phyloP scores from a whole-genome alignment of 2,113 vertebrate species.

The Microcebus tavaratra region DNA sequence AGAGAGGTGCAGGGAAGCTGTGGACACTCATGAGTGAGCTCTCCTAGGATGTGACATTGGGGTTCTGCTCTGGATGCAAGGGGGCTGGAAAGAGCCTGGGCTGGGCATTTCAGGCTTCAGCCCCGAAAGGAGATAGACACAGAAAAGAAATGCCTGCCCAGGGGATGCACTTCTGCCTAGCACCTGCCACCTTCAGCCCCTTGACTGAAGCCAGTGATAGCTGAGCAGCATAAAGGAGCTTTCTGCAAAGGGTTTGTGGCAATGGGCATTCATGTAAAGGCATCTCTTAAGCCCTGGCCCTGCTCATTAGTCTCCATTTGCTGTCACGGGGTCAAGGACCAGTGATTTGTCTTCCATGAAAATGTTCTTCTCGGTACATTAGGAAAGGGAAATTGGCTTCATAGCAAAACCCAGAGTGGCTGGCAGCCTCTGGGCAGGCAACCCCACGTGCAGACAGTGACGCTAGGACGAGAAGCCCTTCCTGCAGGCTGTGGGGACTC shows the following conservation, averaged over 20 bases:
- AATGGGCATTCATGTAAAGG: constrained; percentile 8
- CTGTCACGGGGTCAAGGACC: constrained; percentile 14
- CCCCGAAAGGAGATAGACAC: background rate
- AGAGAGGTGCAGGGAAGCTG: background rate
- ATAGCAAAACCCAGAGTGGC: constrained; percentile 14
- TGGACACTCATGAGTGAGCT: rapidly evolving
- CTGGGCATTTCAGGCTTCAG: background rate
- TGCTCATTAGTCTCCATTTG: constrained; percentile 49
- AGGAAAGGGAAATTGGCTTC: constrained; percentile 1
- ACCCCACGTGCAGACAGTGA: background rate
- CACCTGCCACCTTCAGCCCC: background rate
- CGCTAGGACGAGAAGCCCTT: background rate
- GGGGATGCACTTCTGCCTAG: background rate
- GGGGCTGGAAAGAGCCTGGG: background rate
- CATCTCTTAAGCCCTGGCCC: background rate
- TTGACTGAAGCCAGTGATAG: background rate
- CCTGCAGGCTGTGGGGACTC: background rate
- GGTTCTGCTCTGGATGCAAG: background rate
- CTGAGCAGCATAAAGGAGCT: background rate
- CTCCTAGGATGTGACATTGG: rapidly evolving
- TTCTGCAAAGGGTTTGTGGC: background rate
- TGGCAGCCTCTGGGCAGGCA: background rate
- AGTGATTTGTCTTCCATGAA: constrained; percentile 46
- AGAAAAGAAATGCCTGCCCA: background rate
- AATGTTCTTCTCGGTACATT: constrained; percentile 46